Evolutionary conservation across 2,797 vertebrate genomes (phyloP).

Genomic region (Cephalopachus bancanus): DNA sequence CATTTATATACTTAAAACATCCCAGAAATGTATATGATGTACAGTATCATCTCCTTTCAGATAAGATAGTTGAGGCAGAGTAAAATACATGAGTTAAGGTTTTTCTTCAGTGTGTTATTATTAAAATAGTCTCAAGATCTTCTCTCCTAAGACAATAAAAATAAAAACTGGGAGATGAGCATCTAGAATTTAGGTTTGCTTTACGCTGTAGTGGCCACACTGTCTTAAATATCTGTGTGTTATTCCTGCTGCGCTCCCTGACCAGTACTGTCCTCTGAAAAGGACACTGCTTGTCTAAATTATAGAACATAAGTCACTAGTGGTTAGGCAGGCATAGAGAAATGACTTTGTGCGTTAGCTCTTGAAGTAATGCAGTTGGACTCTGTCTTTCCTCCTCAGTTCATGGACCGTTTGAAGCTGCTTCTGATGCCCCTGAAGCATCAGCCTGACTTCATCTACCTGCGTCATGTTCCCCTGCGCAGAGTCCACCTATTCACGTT

Average conservation of each 20-base stretch:
- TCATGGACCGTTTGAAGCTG: constrained; percentile 98
- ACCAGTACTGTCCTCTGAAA: neutral
- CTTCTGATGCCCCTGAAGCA: constrained; percentile 99
- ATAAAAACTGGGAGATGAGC: neutral
- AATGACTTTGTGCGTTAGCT: neutral
- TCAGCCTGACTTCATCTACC: constrained; percentile 98
- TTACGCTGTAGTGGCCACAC: neutral
- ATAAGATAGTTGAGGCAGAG: neutral
- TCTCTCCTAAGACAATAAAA: neutral
- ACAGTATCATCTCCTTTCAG: neutral
- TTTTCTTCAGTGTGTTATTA: neutral
- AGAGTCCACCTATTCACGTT: constrained; percentile 98
- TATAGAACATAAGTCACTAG: neutral
- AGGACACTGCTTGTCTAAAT: neutral
- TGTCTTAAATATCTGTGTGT: neutral
- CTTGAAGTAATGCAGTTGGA: neutral
- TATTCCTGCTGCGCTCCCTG: neutral
- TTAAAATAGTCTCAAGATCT: neutral
- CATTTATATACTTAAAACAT: neutral
- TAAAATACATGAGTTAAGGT: neutral
- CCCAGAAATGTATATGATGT: neutral
- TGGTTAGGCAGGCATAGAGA: neutral
- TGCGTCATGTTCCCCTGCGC: constrained; percentile 97
- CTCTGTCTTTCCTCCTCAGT: constrained; percentile 87
- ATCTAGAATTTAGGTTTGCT: constrained; percentile 42